Base-by-base conservation (phyloP, 2,113 vertebrate species). In the Thinocorus orbignyianus region DNA sequence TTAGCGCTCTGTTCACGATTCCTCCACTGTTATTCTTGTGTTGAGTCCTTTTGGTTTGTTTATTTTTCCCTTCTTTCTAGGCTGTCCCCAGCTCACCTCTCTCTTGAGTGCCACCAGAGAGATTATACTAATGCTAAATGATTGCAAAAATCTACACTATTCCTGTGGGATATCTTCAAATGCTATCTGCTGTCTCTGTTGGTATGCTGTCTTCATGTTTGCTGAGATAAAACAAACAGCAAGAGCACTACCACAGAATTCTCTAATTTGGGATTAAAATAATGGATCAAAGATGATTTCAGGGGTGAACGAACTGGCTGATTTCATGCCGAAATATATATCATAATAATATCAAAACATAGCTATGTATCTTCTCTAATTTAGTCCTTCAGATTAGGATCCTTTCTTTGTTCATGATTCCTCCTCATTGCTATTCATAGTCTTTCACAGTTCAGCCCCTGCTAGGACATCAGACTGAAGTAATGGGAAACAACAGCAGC, bases 341-440 rank as follows among this genome's bases (percentile, higher is more conserved):
- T 28, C 46, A 48, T 3, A 0, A 22, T 81, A 76, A 48, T 65
- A 89, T 66, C 41, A 69, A 95, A 89, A 33, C 54, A 41, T 8
- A 66, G 61, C 62, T 69, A 8, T 33, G 78, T 62, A 73, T 85
- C 58, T 54, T 76, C 46, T 81, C 78, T 85, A 46, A 86, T 94
- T 91, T 70, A 69, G 73, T 48, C 7, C 2, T 76, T 91, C 66
- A 82, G 66, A 65, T 93, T 46, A 80, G 78, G 66, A 65, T 82
- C 77, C n/a, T 89, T 74, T 55, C 74, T 92, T 88, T 91, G 69
- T 69, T 92, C 72, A 1, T 54, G 73, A 79, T 76, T 91, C 65
- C 60, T 77, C 49, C 91, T 94, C 65, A 87, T 91, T 93, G 78
- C 72, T 97, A 94, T 96, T 96, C 92, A 92, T 95, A 92, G 91